Conservation (phyloP, 2,888 invertebrate genomes). For the Drosophila demipolita region DNA sequence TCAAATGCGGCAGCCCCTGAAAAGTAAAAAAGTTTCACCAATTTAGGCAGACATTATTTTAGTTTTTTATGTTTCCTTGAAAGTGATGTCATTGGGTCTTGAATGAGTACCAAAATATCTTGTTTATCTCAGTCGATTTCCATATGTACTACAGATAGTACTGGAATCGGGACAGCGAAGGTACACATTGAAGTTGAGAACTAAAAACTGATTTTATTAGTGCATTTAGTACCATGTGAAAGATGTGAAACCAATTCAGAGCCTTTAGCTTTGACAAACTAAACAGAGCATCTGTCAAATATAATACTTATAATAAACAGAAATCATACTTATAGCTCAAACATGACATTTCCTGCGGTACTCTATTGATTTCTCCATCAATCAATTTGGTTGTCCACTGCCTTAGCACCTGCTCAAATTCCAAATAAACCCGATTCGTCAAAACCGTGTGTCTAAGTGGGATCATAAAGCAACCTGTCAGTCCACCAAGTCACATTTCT, state of each 20-base stretch:
- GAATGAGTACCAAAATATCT: background rate
- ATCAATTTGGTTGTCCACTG: background rate
- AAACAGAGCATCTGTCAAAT: background rate
- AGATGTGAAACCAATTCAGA: background rate
- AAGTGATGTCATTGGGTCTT: background rate
- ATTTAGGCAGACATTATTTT: background rate
- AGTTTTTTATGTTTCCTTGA: background rate
- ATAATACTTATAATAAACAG: background rate
- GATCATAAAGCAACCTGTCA: constrained; percentile 36
- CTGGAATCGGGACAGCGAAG: background rate
- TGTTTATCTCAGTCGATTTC: background rate
- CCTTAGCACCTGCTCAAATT: constrained; percentile 28
- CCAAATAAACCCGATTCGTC: constrained; percentile 36
- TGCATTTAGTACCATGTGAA: background rate
- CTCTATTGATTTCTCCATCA: constrained; percentile 8
- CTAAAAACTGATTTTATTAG: background rate
- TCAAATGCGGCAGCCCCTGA: constrained; percentile 1
- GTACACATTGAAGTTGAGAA: background rate
- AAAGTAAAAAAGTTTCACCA: background rate
- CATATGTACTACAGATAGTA: background rate
- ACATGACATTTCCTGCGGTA: background rate
- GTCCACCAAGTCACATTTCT: constrained; percentile 40
- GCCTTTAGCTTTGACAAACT: rapidly evolving
- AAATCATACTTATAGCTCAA: background rate
- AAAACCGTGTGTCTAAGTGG: constrained; percentile 39